Evolutionary conservation across 1,140 invertebrate genomes (phyloP).

Genomic region (Nixonia krombeini): DNA sequence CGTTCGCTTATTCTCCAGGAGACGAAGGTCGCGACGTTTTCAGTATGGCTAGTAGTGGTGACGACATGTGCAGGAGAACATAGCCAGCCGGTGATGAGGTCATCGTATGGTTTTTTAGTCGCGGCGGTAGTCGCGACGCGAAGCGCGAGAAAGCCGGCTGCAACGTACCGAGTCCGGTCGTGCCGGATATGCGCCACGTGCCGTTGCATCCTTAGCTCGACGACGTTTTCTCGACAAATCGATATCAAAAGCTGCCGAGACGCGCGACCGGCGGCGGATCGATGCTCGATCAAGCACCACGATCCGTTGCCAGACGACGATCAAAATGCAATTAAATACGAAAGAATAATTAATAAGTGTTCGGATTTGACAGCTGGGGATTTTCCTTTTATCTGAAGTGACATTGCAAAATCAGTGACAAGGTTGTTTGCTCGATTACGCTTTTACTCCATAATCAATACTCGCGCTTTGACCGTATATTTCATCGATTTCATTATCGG

Average conservation of each 20-base stretch:
- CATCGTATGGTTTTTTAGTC: slow-evolving; percentile 64
- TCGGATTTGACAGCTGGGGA: neutral
- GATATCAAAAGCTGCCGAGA: slow-evolving; percentile 10
- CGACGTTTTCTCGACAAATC: slow-evolving; percentile 14
- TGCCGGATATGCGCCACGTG: slow-evolving; percentile 52
- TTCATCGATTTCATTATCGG: too few relatives aligned
- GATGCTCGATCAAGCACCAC: slow-evolving; percentile 12
- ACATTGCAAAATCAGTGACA: too few relatives aligned
- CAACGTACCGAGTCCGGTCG: slow-evolving; percentile 43
- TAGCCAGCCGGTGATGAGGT: slow-evolving; percentile 62
- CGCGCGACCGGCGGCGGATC: neutral
- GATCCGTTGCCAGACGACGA: too few relatives aligned
- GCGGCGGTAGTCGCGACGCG: slow-evolving; percentile 58
- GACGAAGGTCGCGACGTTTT: slow-evolving; percentile 57
- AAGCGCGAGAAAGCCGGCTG: slow-evolving; percentile 57
- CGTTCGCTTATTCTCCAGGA: too few relatives aligned
- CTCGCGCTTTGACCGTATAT: too few relatives aligned
- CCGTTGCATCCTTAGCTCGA: slow-evolving; percentile 17
- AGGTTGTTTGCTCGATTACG: too few relatives aligned
- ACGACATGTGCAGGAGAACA: slow-evolving; percentile 54
- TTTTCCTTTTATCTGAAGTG: neutral
- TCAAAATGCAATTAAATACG: neutral
- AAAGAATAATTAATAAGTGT: neutral
- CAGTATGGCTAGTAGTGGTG: slow-evolving; percentile 58
- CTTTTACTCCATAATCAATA: neutral